phyloP scores from a whole-genome alignment of 2,888 invertebrate species.

The Eupelmus urozonus region DNA sequence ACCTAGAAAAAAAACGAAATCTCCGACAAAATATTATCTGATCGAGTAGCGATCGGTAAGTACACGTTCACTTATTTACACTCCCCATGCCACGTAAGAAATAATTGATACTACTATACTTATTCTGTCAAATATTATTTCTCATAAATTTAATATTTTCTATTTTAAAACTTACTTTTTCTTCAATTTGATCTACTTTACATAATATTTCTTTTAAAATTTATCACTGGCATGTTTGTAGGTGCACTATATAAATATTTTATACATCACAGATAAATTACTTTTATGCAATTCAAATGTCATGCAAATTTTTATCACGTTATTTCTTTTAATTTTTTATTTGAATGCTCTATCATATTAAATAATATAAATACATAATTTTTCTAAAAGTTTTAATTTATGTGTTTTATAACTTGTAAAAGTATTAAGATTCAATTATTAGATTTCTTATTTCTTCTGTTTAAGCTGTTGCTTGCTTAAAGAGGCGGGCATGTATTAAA shows the following conservation, averaged over 20 bases:
- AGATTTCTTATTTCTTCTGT: too few species aligned
- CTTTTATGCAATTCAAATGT: slow-evolving; percentile 32
- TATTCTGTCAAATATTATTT: slow-evolving; percentile 19
- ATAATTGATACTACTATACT: slow-evolving; percentile 14
- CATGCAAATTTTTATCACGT: slow-evolving; percentile 11
- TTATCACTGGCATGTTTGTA: slow-evolving; percentile 56
- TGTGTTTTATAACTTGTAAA: too few species aligned
- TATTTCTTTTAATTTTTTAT: slow-evolving; percentile 20
- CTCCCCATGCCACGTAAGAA: slow-evolving; percentile 38
- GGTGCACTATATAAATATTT: slow-evolving; percentile 39
- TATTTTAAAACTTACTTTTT: slow-evolving; percentile 1
- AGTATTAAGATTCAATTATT: too few species aligned
- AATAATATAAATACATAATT: neutral
- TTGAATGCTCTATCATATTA: slow-evolving; percentile 5
- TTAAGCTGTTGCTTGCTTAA: too few species aligned
- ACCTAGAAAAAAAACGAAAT: slow-evolving; percentile 22
- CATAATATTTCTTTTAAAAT: slow-evolving; percentile 22
- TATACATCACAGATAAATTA: slow-evolving; percentile 11
- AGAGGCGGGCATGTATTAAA: too few species aligned
- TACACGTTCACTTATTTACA: slow-evolving; percentile 59
- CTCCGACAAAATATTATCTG: slow-evolving; percentile 47
- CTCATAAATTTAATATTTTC: slow-evolving; percentile 8
- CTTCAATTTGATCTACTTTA: neutral
- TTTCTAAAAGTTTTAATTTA: too few species aligned
- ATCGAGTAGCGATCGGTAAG: slow-evolving; percentile 59